phyloP scores from a whole-genome alignment of 2,113 vertebrate species.

The Hemiscyllium ocellatum region DNA sequence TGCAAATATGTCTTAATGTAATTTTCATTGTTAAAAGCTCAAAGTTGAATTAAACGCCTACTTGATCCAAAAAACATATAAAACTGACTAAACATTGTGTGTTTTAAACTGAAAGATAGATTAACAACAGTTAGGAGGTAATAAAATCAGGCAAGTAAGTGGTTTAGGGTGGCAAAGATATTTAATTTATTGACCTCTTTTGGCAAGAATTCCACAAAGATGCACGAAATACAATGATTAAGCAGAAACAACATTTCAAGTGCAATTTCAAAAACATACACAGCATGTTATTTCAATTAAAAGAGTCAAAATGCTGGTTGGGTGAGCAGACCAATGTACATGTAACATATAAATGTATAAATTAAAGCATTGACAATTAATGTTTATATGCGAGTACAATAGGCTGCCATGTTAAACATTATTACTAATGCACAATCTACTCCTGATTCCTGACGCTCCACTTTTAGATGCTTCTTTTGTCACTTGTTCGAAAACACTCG shows the following conservation, averaged over 20 bases:
- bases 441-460: background rate
- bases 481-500: background rate
- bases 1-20: background rate
- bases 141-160: conserved; percentile 4
- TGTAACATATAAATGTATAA: background rate
- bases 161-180: background rate
- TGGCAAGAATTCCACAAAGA: background rate
- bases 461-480: background rate
- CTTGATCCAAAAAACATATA: background rate
- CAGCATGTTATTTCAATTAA: background rate
- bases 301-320: background rate
- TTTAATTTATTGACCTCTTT: background rate
- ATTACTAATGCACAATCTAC: background rate
- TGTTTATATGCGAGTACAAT: background rate
- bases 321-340: background rate
- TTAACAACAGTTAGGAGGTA: background rate
- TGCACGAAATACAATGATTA: background rate
- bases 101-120: background rate
- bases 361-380: background rate
- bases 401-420: background rate
- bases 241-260: background rate
- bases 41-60: background rate
- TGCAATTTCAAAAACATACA: conserved; percentile 2
- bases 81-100: background rate
- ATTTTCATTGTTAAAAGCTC: background rate